phyloP scores from a whole-genome alignment of 2,113 vertebrate genomes.

The Anoura caudifer region DNA sequence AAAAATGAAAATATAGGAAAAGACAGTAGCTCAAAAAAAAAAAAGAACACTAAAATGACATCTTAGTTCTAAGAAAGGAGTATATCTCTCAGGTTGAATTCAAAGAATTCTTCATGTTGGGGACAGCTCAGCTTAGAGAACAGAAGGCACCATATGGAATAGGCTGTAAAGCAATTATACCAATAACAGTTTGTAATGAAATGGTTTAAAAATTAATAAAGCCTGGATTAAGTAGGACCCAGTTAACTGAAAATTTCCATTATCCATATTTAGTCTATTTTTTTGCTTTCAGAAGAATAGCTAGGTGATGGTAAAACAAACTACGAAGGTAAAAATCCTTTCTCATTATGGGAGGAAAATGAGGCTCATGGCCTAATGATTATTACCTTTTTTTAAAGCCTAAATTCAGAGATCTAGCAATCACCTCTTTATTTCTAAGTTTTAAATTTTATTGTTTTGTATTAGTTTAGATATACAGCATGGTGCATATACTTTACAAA shows the following conservation, averaged over 20 bases:
- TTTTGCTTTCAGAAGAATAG: neutral
- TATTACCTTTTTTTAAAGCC: neutral
- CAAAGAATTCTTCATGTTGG: conserved; percentile 17
- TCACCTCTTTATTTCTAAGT: neutral
- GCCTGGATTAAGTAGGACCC: conserved; percentile 12
- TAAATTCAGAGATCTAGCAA: neutral
- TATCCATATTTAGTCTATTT: neutral
- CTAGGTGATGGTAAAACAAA: neutral
- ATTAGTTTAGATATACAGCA: neutral
- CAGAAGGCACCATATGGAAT: conserved; percentile 23
- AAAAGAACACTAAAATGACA: neutral
- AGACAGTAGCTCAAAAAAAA: conserved; percentile 45
- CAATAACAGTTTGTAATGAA: conserved; percentile 30
- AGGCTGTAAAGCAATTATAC: conserved; percentile 14
- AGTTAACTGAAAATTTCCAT: conserved; percentile 27
- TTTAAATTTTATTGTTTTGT: neutral
- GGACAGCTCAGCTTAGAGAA: conserved; percentile 38
- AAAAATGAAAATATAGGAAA: conserved; percentile 63
- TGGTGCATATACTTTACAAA: neutral
- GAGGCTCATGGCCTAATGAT: neutral
- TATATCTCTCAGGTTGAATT: conserved; percentile 1
- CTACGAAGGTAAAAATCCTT: neutral
- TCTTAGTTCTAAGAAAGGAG: neutral
- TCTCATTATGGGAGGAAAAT: neutral
- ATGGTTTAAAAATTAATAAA: conserved; percentile 51